A percentile compares a stretch with the other conserved stretches of the same genome.
Evolutionary conservation across 2,113 vertebrate species (phyloP).

Genomic region (Protobothrops flavoviridis): DNA sequence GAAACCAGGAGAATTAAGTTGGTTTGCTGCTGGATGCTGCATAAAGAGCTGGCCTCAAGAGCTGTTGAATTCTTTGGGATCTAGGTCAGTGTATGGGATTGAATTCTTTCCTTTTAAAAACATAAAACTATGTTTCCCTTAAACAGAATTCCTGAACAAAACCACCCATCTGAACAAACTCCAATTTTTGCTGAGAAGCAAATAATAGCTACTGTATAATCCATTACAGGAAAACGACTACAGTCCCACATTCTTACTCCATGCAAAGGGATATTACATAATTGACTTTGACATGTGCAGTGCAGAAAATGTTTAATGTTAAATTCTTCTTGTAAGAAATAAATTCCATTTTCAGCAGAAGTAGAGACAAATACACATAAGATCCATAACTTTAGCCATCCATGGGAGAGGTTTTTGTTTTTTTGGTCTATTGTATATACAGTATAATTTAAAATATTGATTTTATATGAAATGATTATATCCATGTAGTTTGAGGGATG

Average conservation of each 20-base stretch:
- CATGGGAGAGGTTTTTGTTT: background rate
- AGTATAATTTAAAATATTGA: background rate
- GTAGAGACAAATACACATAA: background rate
- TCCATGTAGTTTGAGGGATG: background rate
- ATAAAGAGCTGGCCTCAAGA: background rate
- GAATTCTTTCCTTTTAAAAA: background rate
- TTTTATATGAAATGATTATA: conserved; percentile 2
- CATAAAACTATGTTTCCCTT: background rate
- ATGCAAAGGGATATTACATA: background rate
- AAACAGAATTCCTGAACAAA: background rate
- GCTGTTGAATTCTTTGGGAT: background rate
- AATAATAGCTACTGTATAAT: background rate
- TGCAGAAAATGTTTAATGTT: background rate
- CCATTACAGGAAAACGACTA: background rate
- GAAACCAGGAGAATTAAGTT: background rate
- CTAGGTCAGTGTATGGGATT: background rate
- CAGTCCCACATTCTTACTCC: background rate
- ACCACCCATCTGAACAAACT: background rate
- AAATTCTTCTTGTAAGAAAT: background rate
- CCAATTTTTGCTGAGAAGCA: background rate
- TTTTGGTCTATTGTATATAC: background rate
- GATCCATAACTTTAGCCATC: background rate
- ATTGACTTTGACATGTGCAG: background rate
- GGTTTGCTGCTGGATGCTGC: background rate
- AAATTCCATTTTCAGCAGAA: background rate